Evolutionary conservation across 1,140 invertebrate species (phyloP).

Genomic region (Drosophila tropicalis): DNA sequence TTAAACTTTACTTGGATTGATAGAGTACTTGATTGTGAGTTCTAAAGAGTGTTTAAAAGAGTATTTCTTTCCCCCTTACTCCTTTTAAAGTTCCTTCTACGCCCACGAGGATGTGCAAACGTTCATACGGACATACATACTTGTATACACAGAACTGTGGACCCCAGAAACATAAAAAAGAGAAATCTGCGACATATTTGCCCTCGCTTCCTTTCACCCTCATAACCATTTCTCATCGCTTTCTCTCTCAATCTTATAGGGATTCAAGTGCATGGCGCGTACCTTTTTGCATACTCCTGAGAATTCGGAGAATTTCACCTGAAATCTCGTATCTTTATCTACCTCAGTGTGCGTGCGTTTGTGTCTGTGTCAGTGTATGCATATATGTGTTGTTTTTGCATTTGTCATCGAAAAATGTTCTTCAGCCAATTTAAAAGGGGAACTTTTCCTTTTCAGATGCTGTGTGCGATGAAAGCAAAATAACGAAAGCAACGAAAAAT

Average conservation of each 20-base stretch:
- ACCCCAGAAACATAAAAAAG: conserved; percentile 19
- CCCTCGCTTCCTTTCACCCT: conserved; percentile 6
- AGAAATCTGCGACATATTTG: conserved; percentile 31
- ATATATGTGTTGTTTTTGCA: conserved; percentile 55
- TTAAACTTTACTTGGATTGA: too few species aligned
- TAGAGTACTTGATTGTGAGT: too few species aligned
- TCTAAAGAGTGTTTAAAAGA: too few species aligned
- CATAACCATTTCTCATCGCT: not conserved
- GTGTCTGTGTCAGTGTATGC: not conserved
- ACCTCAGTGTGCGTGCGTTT: conserved; percentile 24
- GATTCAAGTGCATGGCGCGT: conserved; percentile 17
- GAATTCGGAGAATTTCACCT: conserved; percentile 57
- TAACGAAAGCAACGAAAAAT: conserved; percentile 32
- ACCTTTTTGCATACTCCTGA: conserved; percentile 37
- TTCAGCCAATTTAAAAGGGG: conserved; percentile 60
- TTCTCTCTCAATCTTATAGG: conserved; percentile 8
- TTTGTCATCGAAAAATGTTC: conserved; percentile 72
- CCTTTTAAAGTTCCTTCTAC: not conserved
- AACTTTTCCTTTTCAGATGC: not conserved
- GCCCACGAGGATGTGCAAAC: not conserved
- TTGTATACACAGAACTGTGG: not conserved
- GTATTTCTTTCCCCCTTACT: too few species aligned
- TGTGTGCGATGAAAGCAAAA: conserved; percentile 38
- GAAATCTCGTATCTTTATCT: conserved; percentile 43
- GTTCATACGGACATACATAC: not conserved